These are phyloP conservation scores for Ips nitidus DNA, from an alignment of 1,140 invertebrate species.

Conservation along the genomic window DNA sequence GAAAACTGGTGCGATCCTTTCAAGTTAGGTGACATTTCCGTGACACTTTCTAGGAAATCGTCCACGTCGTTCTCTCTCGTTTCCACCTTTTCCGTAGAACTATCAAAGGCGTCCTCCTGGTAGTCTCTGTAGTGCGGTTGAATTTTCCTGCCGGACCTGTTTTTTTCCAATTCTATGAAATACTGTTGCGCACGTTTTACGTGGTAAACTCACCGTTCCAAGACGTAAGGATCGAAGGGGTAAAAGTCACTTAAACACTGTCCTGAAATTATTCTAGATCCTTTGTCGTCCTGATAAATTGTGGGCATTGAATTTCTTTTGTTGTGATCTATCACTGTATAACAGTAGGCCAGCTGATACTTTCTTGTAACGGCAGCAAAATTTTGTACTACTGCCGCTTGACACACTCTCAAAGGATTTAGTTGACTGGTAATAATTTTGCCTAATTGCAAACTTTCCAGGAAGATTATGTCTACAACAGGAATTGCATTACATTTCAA, in stretches of 20 bases:
- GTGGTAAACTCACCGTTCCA: conserved; percentile 58
- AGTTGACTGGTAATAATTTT: conserved; percentile 80
- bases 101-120: conserved; percentile 38
- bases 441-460: conserved; percentile 78
- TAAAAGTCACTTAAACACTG: conserved; percentile 70
- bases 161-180: conserved; percentile 7
- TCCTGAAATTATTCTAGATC: conserved; percentile 48
- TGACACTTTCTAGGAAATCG: conserved; percentile 47
- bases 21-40: conserved; percentile 15
- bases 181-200: background rate
- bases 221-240: conserved; percentile 79
- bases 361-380: conserved; percentile 82
- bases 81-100: conserved; percentile 22
- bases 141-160: conserved; percentile 53
- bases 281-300: conserved; percentile 55
- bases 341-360: conserved; percentile 92
- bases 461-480: conserved; percentile 69
- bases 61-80: conserved; percentile 46
- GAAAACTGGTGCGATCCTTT: conserved; percentile 43
- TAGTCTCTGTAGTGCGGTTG: conserved; percentile 53
- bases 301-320: conserved; percentile 65
- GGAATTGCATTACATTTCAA: conserved; percentile 26
- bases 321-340: conserved; percentile 87
- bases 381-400: conserved; percentile 72
- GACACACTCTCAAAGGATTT: conserved; percentile 83